phyloP scores from a whole-genome alignment of 2,888 invertebrate species.

The Hyposoter dolosus region DNA sequence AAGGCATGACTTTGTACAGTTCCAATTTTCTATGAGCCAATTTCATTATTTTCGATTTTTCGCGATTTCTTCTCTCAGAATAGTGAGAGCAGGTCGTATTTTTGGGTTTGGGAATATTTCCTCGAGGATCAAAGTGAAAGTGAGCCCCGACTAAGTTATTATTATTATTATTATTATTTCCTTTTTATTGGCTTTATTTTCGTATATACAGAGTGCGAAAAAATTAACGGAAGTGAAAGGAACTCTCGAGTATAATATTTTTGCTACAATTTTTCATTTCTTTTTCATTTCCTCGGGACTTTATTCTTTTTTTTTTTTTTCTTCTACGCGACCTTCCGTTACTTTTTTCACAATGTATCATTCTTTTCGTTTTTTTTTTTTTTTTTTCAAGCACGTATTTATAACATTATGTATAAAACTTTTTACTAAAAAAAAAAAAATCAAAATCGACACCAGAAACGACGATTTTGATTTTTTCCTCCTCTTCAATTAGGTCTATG shows the following conservation, averaged over 20 bases:
- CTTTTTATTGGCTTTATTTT: constrained; percentile 63
- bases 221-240: constrained; percentile 57
- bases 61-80: no score
- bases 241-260: constrained; percentile 42
- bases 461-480: constrained; percentile 18
- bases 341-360: constrained; percentile 70
- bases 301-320: constrained; percentile 33
- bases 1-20: neutral
- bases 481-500: constrained; percentile 49
- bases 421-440: constrained; percentile 66
- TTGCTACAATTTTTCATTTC: constrained; percentile 26
- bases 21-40: neutral
- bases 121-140: neutral
- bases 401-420: constrained; percentile 72
- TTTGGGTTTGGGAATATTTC: neutral
- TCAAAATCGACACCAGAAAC: neutral
- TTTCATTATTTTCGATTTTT: constrained; percentile 1
- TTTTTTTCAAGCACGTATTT: constrained; percentile 57
- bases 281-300: constrained; percentile 21
- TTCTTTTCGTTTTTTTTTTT: constrained; percentile 44
- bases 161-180: constrained; percentile 52
- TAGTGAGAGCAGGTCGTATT: neutral
- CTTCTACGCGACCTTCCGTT: constrained; percentile 63
- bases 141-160: neutral
- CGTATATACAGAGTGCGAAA: constrained; percentile 65